phyloP scores from a whole-genome alignment of 2,797 vertebrate genomes.

The Poecilia wingei region DNA sequence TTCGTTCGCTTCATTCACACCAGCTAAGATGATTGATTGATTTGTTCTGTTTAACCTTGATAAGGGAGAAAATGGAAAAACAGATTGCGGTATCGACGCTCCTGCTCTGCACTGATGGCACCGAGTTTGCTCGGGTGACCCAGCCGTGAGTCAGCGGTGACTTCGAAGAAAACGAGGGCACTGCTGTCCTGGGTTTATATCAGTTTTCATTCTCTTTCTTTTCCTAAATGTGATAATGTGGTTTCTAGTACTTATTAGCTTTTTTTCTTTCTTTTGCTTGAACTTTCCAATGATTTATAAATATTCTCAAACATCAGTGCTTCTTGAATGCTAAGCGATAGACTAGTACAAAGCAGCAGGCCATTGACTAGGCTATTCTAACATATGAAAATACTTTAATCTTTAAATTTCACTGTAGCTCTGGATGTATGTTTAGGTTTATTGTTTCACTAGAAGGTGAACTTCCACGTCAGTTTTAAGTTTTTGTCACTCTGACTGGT shows the following conservation, averaged over 20 bases:
- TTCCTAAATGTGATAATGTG: constrained; percentile 25
- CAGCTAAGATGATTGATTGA: constrained; percentile 84
- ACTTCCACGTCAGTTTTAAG: neutral
- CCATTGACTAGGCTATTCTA: neutral
- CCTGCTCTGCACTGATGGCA: constrained; percentile 76
- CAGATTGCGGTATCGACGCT: constrained; percentile 82
- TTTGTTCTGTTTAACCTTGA: constrained; percentile 86
- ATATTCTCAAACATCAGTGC: neutral
- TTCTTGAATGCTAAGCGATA: neutral
- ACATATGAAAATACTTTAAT: neutral
- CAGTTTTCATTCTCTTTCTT: constrained; percentile 32
- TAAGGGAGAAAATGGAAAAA: constrained; percentile 81
- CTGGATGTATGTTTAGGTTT: neutral
- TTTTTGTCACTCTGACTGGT: neutral
- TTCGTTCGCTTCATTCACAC: constrained; percentile 18
- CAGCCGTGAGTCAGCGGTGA: constrained; percentile 78
- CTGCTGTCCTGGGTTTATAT: constrained; percentile 33
- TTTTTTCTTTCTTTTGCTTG: neutral
- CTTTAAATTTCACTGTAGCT: neutral
- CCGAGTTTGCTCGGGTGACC: constrained; percentile 75
- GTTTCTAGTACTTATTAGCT: constrained; percentile 19
- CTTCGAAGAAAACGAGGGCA: constrained; percentile 45
- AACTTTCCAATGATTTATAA: neutral
- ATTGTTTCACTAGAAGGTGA: neutral
- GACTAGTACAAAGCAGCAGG: neutral